Conservation (phyloP, 2,797 vertebrate species). For the Buceros bicornis region DNA sequence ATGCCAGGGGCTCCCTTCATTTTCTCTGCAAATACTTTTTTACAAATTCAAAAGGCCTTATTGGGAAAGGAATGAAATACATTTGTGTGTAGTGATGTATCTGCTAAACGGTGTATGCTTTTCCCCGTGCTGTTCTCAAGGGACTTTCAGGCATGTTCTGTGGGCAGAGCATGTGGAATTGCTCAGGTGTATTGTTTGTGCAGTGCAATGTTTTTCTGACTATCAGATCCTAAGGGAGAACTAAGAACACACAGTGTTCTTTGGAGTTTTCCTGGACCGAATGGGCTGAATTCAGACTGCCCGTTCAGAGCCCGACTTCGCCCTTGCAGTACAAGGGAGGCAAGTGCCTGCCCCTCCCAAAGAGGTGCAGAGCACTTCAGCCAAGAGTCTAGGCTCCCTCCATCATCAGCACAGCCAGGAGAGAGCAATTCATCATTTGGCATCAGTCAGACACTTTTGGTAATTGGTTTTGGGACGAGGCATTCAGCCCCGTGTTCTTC, state of each 20-base stretch:
- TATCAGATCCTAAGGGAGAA: background rate
- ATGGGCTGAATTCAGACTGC: background rate
- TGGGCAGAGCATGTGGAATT: conserved; percentile 19
- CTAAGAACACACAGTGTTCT: background rate
- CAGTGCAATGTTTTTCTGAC: background rate
- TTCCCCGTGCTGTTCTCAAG: conserved; percentile 13
- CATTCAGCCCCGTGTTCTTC: background rate
- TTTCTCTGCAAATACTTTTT: conserved; percentile 68
- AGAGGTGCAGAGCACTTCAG: background rate
- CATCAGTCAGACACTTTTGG: background rate
- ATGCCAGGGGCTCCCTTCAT: conserved; percentile 68
- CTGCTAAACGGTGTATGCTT: conserved; percentile 18
- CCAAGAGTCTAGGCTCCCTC: background rate
- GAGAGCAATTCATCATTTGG: background rate
- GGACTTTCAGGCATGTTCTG: conserved; percentile 28
- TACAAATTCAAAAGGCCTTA: conserved; percentile 57
- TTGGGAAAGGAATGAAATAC: conserved; percentile 44
- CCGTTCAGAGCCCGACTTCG: background rate
- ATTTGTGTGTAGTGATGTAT: conserved; percentile 38
- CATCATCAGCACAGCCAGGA: background rate
- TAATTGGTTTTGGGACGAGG: background rate
- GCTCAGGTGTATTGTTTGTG: background rate
- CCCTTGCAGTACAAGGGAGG: background rate
- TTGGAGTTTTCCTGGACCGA: background rate
- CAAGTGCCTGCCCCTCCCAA: background rate